These are phyloP conservation scores for Lepilemur septentrionalis DNA, from an alignment of 2,797 vertebrate species.

Conservation along the genomic window DNA sequence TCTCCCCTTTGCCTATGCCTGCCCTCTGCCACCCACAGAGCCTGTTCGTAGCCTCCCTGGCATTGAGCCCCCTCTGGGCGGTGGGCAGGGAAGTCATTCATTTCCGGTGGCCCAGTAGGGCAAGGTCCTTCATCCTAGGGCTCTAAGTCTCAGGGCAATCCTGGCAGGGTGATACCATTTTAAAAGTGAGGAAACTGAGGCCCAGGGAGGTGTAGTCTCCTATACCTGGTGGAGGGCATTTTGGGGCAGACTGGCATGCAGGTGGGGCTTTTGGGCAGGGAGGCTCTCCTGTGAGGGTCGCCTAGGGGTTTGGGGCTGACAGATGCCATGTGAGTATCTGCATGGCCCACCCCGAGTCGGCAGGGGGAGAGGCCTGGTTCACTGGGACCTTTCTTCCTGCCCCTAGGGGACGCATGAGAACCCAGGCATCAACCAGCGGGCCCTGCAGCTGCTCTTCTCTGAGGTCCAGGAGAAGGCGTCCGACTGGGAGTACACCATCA, in stretches of 20 bases:
- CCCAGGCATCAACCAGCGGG: conserved; percentile 97
- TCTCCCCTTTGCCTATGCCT: neutral
- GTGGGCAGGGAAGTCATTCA: neutral
- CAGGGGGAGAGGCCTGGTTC: neutral
- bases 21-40: neutral
- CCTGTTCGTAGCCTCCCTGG: neutral
- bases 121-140: neutral
- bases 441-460: conserved; percentile 93
- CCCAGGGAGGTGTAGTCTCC: neutral
- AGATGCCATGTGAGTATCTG: neutral
- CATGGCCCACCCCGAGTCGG: rapidly evolving
- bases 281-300: neutral
- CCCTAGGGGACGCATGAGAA: conserved; percentile 88
- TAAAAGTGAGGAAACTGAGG: neutral
- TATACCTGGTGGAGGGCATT: neutral
- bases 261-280: neutral
- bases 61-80: neutral
- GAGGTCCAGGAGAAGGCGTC: conserved; percentile 91
- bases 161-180: neutral
- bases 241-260: neutral
- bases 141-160: neutral
- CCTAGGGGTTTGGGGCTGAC: neutral
- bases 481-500: conserved; percentile 94
- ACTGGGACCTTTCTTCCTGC: neutral
- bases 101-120: rapidly evolving